Evolutionary conservation across 2,888 invertebrate genomes (phyloP), one percentile per base, ranked within the genome.

Genomic region (Phragmatobia fuliginosa): DNA sequence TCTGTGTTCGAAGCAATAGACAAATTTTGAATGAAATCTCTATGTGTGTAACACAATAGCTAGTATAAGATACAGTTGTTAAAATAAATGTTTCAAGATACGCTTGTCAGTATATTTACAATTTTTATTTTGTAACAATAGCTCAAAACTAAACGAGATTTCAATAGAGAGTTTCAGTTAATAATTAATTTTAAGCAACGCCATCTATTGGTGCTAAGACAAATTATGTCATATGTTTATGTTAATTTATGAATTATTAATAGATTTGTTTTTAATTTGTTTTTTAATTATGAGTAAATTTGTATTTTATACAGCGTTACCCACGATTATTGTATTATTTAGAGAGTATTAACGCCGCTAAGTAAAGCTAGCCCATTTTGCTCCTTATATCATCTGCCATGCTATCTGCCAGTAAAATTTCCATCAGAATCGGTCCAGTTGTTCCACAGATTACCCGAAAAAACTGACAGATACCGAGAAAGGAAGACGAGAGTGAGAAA

Each of bases 1-100:
- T n/a, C n/a, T n/a, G n/a, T n/a, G n/a, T 87, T 81, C 77, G 76
- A 88, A 83, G 90, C 84, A 89, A 88, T 85, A 77, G 82, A 87
- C 88, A 87, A 90, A 90, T 81, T 90, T 87, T 87, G 16, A 41
- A 87, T 83, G 82, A 83, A 84, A 86, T 76, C 76, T 72, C 32
- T 78, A 77, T 71, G n/a, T 78, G 68, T 80, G 74, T 77, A 75
- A 74, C 77, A 75, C 79, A 77, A 76, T 74, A 74, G 75, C 69
- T 72, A 71, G 66, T 73, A 70, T 68, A 64, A 75, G 74, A 68
- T 59, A 81, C 86, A 85, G 75, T 81, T 85, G 86, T 80, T 81
- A 68, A 79, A 81, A 83, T 80, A 77, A 78, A 36, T 66, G 41
- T 70, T 66, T 62, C 52, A 66, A 41, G 74, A 66, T 77, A 83